Evolutionary conservation across 2,113 vertebrate species (phyloP).

Genomic region (Pollimyrus isidori): DNA sequence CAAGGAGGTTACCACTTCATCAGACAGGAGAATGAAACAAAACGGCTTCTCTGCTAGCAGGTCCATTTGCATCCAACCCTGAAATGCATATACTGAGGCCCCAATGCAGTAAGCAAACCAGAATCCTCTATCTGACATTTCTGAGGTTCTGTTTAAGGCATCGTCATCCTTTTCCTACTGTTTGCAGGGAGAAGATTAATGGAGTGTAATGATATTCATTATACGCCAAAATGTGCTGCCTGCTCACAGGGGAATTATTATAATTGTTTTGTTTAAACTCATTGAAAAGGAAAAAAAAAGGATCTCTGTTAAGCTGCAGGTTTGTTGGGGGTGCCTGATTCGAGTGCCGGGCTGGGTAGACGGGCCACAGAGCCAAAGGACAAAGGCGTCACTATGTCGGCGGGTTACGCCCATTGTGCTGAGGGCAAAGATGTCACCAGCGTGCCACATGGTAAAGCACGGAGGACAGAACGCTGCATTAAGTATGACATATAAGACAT

Average conservation of each 20-base stretch:
- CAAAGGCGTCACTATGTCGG: background rate
- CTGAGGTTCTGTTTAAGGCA: background rate
- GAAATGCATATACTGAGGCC: background rate
- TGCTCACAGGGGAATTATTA: background rate
- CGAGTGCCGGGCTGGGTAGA: background rate
- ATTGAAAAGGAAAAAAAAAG: background rate
- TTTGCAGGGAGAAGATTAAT: conserved; percentile 16
- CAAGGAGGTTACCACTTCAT: background rate
- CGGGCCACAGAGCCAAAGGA: background rate
- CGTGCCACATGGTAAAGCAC: background rate
- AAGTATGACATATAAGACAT: background rate
- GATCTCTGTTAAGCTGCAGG: background rate
- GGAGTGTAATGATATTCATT: conserved; percentile 4
- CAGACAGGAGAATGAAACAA: background rate
- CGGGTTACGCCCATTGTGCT: background rate
- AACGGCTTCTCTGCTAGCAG: background rate
- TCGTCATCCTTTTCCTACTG: background rate
- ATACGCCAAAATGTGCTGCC: background rate
- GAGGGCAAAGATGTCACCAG: background rate
- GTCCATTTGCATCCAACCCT: background rate
- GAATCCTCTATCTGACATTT: background rate
- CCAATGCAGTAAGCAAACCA: background rate
- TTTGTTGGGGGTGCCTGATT: background rate
- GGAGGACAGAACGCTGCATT: background rate
- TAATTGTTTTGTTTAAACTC: background rate